These are phyloP conservation scores for Drosophila malerkotliana DNA, from an alignment of 1,140 invertebrate species.

Conservation along the genomic window DNA sequence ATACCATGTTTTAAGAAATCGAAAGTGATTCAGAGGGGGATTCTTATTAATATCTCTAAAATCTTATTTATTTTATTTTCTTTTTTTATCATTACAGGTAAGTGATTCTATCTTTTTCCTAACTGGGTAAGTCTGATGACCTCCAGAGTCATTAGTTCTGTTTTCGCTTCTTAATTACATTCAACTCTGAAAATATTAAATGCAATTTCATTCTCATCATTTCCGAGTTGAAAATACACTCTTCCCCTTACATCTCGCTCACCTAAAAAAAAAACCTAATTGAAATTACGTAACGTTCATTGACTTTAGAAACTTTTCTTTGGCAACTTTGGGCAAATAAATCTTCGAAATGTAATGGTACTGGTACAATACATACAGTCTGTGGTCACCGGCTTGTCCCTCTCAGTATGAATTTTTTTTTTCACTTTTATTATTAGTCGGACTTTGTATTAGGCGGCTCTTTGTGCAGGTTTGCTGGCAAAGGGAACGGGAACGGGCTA, in stretches of 20 bases:
- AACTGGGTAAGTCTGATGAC: conserved; percentile 61
- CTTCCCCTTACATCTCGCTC: conserved; percentile 13
- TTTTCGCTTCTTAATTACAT: conserved; percentile 57
- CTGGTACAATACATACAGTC: conserved; percentile 27
- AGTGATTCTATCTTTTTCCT: neutral
- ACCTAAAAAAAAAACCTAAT: conserved; percentile 61
- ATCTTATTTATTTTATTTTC: neutral
- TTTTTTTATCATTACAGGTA: neutral
- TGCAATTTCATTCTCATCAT: conserved; percentile 80
- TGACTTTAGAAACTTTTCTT: conserved; percentile 70
- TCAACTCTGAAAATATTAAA: conserved; percentile 62
- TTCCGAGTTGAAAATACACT: conserved; percentile 49
- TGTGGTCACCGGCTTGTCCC: conserved; percentile 37
- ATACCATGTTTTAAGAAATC: conserved; percentile 15
- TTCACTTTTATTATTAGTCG: conserved; percentile 80
- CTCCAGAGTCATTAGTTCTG: conserved; percentile 42
- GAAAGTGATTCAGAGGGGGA: conserved; percentile 24
- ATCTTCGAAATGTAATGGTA: conserved; percentile 1
- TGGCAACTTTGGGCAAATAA: conserved; percentile 26
- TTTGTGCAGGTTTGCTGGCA: conserved; percentile 25
- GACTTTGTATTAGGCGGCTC: conserved; percentile 60
- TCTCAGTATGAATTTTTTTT: conserved; percentile 37
- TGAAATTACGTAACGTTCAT: conserved; percentile 83
- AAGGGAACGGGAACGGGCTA: conserved; percentile 19
- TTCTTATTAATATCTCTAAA: neutral